Conservation (phyloP, 1,140 invertebrate species). For the Trichonephila inaurata region DNA sequence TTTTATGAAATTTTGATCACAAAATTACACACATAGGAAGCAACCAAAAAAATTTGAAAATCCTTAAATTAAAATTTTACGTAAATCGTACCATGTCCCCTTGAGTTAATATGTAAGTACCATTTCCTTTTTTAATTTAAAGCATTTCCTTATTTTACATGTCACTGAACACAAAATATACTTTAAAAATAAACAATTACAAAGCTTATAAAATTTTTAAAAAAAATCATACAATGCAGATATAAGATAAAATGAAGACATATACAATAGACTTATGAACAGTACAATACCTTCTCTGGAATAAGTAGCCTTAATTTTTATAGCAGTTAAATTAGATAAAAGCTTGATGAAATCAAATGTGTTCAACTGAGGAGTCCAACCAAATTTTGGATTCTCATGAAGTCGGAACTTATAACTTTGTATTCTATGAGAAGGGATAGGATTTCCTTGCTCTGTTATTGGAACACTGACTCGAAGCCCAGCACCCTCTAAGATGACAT, state of each 20-base stretch:
- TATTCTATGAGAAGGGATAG: slow-evolving; percentile 86
- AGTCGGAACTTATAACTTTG: slow-evolving; percentile 91
- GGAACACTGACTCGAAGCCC: slow-evolving; percentile 90
- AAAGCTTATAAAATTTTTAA: not conserved
- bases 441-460: slow-evolving; percentile 95
- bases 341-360: slow-evolving; percentile 94
- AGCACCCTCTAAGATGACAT: slow-evolving; percentile 91
- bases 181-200: not conserved
- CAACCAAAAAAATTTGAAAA: too few relatives aligned
- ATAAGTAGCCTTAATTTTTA: slow-evolving; percentile 96
- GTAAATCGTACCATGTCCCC: too few relatives aligned
- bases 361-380: slow-evolving; percentile 93
- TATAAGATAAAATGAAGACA: too few relatives aligned
- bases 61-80: too few relatives aligned
- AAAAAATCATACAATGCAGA: not conserved
- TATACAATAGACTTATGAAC: not conserved
- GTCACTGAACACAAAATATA: not conserved
- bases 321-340: slow-evolving; percentile 94
- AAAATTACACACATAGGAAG: too few relatives aligned
- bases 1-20: too few relatives aligned
- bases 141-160: too few relatives aligned
- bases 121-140: too few relatives aligned
- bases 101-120: too few relatives aligned
- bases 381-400: slow-evolving; percentile 89
- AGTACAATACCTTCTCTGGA: slow-evolving; percentile 84